Evolutionary conservation across 2,888 invertebrate species (phyloP), one percentile per base, ranked within the genome.

Genomic region (Stictocephala bisonia): DNA sequence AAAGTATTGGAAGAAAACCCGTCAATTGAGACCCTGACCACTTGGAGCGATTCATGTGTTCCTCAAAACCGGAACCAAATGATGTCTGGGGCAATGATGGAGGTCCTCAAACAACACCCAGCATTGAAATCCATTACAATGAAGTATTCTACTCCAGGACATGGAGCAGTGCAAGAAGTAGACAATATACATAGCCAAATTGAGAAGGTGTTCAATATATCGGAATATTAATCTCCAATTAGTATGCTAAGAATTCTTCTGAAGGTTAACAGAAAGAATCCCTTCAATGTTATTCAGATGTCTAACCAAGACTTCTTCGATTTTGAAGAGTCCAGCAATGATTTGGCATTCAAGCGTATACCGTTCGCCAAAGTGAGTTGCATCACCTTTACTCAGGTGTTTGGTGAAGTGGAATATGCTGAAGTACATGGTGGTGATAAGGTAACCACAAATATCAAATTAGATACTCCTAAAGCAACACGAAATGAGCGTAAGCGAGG

Each of bases 151-250:
- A 58, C 58, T 27, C 3, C 58, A 4, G 58, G 58, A 3, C 58
- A 58, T 58, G 58, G 58, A n/a, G 58, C 58, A 26, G 29, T 58
- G n/a, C 58, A 58, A n/a, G 58, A 4, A 24, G 58, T 58, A 13
- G 58, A 58, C n/a, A 58, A 58, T 24, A 13, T 58, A 13, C 58
- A 58, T n/a, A 58, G 58, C 58, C 58, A 58, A n/a, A 58, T 58
- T n/a, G 58, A 58, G 29, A 58, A 58, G 29, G 26, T 27, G 2
- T 26, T 58, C 26, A 27, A 4, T 4, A n/a, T 13, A 6, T 4
- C 58, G 3, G 58, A 58, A 22, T 58, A 26, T n/a, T 27, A 4
- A 7, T 58, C 58, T 2, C 58, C 58, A 4, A 2, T 58, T 4
- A 9, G 58, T 7, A 7, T 58, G 13, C n/a, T 58, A 26, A 24